Conservation (phyloP, 35 echinoderm and acorn worm species). For the Apostichopus parvimensis region DNA sequence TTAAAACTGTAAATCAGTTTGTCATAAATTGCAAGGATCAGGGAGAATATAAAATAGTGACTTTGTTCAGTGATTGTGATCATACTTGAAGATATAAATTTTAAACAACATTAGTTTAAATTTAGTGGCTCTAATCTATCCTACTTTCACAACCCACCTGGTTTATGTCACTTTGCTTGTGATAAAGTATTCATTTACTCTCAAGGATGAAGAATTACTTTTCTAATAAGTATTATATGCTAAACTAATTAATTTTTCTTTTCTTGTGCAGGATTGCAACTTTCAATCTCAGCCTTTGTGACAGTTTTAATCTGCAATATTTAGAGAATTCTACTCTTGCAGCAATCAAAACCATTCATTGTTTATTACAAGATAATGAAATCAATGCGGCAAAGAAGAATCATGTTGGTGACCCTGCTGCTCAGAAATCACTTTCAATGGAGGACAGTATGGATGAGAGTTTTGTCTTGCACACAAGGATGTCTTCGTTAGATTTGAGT, state of each 20-base stretch:
- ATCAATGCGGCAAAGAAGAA: not conserved
- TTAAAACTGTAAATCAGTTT: too few species aligned
- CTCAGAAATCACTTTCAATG: not conserved
- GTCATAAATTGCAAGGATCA: too few species aligned
- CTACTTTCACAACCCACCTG: too few species aligned
- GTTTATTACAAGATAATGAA: not conserved
- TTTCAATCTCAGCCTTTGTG: conserved; percentile 35
- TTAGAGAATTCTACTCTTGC: not conserved
- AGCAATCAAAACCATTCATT: not conserved
- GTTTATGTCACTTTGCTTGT: too few species aligned
- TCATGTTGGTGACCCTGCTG: not conserved
- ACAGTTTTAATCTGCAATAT: conserved; percentile 12
- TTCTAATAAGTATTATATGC: too few species aligned
- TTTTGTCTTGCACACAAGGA: conserved; percentile 44
- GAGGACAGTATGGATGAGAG: conserved; percentile 39
- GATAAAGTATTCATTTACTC: too few species aligned
- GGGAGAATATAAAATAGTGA: too few species aligned
- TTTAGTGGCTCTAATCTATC: too few species aligned
- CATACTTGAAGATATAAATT: too few species aligned
- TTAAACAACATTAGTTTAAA: too few species aligned
- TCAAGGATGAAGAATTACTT: too few species aligned
- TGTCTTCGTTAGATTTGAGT: conserved; percentile 17
- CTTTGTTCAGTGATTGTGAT: too few species aligned
- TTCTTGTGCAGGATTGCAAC: not conserved
- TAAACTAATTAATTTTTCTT: not conserved